Base-by-base conservation (phyloP, 2,797 vertebrate genomes). In the Sternotherus odoratus region DNA sequence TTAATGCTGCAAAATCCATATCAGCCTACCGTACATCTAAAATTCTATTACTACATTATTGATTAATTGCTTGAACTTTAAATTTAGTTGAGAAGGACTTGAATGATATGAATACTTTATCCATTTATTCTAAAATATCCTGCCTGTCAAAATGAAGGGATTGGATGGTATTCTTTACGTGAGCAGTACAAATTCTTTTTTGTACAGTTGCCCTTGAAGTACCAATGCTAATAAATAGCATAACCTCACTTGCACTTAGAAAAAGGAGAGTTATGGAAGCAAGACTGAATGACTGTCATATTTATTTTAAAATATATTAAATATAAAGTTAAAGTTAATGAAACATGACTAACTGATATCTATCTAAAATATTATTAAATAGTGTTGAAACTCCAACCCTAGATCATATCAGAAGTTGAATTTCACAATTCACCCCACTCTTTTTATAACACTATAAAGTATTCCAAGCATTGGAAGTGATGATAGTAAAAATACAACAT, bases 11-110 rank as follows among this genome's bases (percentile, higher is more conserved):
- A 97, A 97, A 97, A 96, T 96, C 95, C 82, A n/a, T 94, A 97
- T 94, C 72, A 12, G 72, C 66, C 87, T 79, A 60, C 21, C 57
- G 81, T 87, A 88, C 95, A 96, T 97, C 82, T 96, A 97, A 98
- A 98, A 97, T 97, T 97, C 95, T 87, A 98, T 98, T 98, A 97
- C 85, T 83, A 94, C 83, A 95, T 97, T 97, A 97, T 97, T 98
- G 97, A 98, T 98, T 97, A 97, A 98, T 97, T 96, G 84, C 92
- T 98, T 97, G 85, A 90, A 95, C 91, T 97, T 98, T 94, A 97
- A 95, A 97, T 97, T 96, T 97, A 94, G 88, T 96, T 90, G 89
- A 95, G 88, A 97, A 96, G 86, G 26, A 93, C 93, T 94, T 96
- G 92, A 97, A 91, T 91, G 85, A 92, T 94, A 93, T 50, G 46